Conservation (phyloP, 2,113 vertebrate species). For the Capricornis sumatraensis region DNA sequence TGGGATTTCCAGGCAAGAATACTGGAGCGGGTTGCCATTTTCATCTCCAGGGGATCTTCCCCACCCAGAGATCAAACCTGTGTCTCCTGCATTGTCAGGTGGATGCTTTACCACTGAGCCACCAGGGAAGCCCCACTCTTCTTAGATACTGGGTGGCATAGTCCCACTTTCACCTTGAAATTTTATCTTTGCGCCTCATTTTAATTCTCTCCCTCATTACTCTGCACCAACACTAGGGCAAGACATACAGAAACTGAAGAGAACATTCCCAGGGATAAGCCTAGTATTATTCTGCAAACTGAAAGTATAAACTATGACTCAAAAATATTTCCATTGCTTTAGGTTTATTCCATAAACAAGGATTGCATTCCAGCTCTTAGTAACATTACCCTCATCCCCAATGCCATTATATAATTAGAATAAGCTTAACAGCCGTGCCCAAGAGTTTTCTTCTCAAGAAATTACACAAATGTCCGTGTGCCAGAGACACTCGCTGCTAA, state of each 20-base stretch:
- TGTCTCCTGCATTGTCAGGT: not conserved
- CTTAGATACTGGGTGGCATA: not conserved
- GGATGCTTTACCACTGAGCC: not conserved
- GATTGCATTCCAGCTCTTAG: not conserved
- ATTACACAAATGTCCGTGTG: not conserved
- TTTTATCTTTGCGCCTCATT: not conserved
- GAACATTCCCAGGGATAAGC: not conserved
- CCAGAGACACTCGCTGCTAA: not conserved
- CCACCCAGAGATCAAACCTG: not conserved
- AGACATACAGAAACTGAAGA: not conserved
- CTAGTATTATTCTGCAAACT: not conserved
- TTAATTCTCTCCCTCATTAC: not conserved
- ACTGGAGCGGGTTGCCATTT: not conserved
- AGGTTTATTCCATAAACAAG: not conserved
- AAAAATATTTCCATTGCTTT: not conserved
- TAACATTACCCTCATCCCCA: not conserved
- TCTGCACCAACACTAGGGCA: not conserved
- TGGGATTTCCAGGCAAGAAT: not conserved
- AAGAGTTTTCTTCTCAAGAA: slow-evolving; percentile 3
- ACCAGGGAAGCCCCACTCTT: not conserved
- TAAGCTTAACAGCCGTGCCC: not conserved
- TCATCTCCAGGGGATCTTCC: not conserved
- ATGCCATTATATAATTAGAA: not conserved
- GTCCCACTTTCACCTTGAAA: not conserved
- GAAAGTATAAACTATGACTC: not conserved